Evolutionary conservation across 92 coral and sea anemone genomes (phyloP).

Genomic region (Zoanthus solanderi): DNA sequence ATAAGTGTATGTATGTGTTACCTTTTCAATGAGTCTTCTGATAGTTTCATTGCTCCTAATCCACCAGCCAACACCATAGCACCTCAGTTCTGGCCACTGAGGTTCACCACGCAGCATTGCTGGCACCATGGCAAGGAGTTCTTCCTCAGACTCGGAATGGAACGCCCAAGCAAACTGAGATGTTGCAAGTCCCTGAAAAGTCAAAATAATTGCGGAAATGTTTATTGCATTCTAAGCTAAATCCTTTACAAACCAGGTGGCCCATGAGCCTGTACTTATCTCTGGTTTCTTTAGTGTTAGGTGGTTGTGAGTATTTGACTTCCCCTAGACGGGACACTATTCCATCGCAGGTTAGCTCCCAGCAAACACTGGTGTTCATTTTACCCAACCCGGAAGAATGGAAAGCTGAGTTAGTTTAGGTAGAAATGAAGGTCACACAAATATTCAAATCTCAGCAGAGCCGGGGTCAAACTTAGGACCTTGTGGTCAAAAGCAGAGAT

Average conservation of each 20-base stretch:
- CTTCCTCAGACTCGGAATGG: constrained; percentile 97
- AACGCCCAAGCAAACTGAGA: constrained; percentile 98
- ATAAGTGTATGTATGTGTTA: not conserved
- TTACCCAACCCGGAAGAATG: too few relatives aligned
- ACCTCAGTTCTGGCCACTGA: constrained; percentile 87
- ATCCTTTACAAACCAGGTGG: too few relatives aligned
- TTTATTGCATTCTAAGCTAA: not conserved
- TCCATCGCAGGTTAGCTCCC: too few relatives aligned
- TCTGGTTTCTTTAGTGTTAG: too few relatives aligned
- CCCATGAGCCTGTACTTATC: too few relatives aligned
- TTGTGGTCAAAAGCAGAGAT: too few relatives aligned
- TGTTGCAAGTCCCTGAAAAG: constrained; percentile 83
- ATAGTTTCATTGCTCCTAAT: constrained; percentile 91
- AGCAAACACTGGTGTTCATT: too few relatives aligned
- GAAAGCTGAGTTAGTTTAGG: not conserved
- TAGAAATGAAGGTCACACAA: too few relatives aligned
- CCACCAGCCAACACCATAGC: constrained; percentile 99
- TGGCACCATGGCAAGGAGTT: constrained; percentile 96
- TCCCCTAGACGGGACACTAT: not conserved
- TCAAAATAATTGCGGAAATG: not conserved
- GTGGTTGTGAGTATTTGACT: too few relatives aligned
- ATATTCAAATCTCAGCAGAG: too few relatives aligned
- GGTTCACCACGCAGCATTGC: constrained; percentile 96
- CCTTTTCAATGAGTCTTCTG: constrained; percentile 94
- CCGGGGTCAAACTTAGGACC: too few relatives aligned